Evolutionary conservation across 2,888 invertebrate species (phyloP).

Genomic region (Campoplex capitator): DNA sequence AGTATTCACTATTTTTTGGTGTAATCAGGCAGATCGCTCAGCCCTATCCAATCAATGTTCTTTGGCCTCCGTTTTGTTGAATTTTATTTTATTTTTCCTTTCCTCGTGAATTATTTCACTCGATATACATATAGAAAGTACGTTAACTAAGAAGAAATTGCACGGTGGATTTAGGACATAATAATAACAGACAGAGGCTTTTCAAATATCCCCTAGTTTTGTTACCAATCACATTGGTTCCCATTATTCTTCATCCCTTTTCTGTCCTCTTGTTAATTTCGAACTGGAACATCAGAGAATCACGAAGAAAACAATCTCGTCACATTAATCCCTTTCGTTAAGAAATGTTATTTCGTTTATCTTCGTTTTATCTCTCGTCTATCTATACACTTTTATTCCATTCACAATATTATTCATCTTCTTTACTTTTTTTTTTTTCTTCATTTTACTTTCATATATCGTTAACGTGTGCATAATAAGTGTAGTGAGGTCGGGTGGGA

Average conservation of each 20-base stretch:
- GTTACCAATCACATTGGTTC: slow-evolving; percentile 26
- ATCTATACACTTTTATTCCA: slow-evolving; percentile 36
- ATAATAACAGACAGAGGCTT: slow-evolving; percentile 50
- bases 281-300: neutral
- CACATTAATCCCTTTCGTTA: slow-evolving; percentile 24
- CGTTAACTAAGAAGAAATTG: slow-evolving; percentile 66
- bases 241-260: neutral
- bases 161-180: slow-evolving; percentile 57
- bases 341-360: slow-evolving; percentile 20
- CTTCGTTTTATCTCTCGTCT: slow-evolving; percentile 31
- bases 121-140: slow-evolving; percentile 63
- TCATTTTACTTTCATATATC: slow-evolving; percentile 54
- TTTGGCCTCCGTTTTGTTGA: slow-evolving; percentile 31
- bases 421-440: neutral
- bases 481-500: slow-evolving; percentile 33
- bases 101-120: slow-evolving; percentile 37
- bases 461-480: slow-evolving; percentile 50
- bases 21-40: slow-evolving; percentile 45
- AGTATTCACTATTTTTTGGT: slow-evolving; percentile 72
- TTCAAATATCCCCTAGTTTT: slow-evolving; percentile 30
- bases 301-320: neutral
- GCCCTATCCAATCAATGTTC: slow-evolving; percentile 50
- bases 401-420: slow-evolving; percentile 14
- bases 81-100: neutral
- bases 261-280: slow-evolving; percentile 18